Evolutionary conservation across 1,140 invertebrate species (phyloP).

Genomic region (Drosophila novamexicana): DNA sequence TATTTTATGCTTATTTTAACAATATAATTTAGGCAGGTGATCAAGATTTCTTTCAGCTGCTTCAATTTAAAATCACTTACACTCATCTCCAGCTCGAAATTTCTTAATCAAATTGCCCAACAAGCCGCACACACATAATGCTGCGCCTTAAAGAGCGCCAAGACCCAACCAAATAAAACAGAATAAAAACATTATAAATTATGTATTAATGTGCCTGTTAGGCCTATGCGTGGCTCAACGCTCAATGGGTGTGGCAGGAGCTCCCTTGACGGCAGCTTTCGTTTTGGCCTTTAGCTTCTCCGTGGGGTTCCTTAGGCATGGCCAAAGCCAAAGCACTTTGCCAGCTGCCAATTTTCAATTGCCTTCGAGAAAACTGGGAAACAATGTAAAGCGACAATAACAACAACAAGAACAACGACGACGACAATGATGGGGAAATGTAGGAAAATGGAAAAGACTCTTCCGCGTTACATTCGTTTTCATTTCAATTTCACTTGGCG

Average conservation of each 20-base stretch:
- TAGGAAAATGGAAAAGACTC: conserved; percentile 42
- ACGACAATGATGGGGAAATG: conserved; percentile 41
- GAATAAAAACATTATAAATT: conserved; percentile 83
- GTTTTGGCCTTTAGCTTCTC: conserved; percentile 36
- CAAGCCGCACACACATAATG: conserved; percentile 33
- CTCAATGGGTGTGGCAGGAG: conserved; percentile 24
- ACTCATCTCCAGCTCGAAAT: conserved; percentile 7
- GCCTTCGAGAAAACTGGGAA: conserved; percentile 49
- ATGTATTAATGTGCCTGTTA: conserved; percentile 82
- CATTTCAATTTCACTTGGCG: conserved; percentile 78
- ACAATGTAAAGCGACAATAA: conserved; percentile 47
- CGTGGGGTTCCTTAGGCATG: conserved; percentile 12
- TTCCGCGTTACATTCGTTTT: conserved; percentile 62
- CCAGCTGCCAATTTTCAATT: conserved; percentile 81
- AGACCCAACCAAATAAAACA: conserved; percentile 52
- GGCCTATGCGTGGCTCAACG: conserved; percentile 44
- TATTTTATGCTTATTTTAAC: background rate
- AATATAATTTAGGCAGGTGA: background rate
- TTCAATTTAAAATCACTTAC: conserved; percentile 29
- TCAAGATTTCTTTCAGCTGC: background rate
- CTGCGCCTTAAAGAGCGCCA: conserved; percentile 37
- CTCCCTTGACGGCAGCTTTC: conserved; percentile 25
- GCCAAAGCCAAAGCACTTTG: conserved; percentile 52
- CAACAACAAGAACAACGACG: conserved; percentile 35
- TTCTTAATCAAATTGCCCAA: conserved; percentile 44